Evolutionary conservation across 2,888 invertebrate genomes (phyloP).

Genomic region (Andrena fulva): DNA sequence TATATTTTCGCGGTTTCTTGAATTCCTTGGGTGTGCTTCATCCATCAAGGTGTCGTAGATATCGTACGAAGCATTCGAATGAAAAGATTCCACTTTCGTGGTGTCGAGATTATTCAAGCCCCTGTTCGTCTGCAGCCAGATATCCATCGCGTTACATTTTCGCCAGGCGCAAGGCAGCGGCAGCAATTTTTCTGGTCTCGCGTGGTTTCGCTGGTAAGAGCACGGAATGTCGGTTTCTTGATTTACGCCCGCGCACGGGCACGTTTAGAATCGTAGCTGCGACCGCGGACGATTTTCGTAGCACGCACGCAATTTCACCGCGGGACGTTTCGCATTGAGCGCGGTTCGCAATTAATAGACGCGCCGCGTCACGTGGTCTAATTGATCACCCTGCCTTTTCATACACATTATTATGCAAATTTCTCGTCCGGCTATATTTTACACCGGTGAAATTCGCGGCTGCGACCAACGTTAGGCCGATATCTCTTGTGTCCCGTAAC

Average conservation of each 20-base stretch:
- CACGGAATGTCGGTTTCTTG: not conserved
- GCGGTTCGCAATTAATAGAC: slow-evolving; percentile 9
- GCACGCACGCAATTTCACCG: slow-evolving; percentile 10
- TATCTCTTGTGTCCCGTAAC: slow-evolving; percentile 12
- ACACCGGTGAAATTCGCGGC: slow-evolving; percentile 37
- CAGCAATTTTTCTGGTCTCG: not conserved
- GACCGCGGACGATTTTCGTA: slow-evolving; percentile 25
- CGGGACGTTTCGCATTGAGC: not conserved
- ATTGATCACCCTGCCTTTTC: slow-evolving; percentile 29
- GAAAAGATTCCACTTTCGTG: not conserved
- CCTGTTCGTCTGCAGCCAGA: not conserved
- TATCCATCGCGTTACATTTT: slow-evolving; percentile 8
- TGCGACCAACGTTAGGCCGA: not conserved
- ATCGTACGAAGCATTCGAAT: too few relatives aligned
- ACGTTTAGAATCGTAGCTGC: slow-evolving; percentile 9
- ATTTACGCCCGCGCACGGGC: slow-evolving; percentile 16
- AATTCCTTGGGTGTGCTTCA: too few relatives aligned
- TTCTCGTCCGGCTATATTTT: slow-evolving; percentile 14
- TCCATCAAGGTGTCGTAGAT: too few relatives aligned
- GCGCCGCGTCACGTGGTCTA: slow-evolving; percentile 21
- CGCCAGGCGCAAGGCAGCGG: not conserved
- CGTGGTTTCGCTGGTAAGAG: slow-evolving; percentile 33
- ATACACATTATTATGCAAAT: slow-evolving; percentile 33
- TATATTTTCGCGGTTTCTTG: too few relatives aligned
- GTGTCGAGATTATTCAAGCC: not conserved